Conservation (phyloP, 2,113 vertebrate species). For the Corydoras sp. region DNA sequence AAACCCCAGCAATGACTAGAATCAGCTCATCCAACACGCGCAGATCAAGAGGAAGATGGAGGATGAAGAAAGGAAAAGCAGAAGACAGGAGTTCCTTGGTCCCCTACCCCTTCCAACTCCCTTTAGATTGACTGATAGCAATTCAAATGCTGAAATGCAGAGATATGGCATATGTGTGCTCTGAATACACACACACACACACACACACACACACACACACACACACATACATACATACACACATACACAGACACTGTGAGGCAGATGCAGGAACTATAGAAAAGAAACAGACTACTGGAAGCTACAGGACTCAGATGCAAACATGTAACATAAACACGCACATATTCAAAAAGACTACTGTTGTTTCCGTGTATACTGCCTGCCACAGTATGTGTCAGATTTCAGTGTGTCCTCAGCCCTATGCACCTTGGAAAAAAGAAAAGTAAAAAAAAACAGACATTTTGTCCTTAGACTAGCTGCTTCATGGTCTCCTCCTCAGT, state of each 20-base stretch:
- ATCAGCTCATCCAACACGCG: constrained; percentile 42
- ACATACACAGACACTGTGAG: constrained; percentile 57
- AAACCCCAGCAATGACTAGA: constrained; percentile 53
- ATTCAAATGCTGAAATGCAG: constrained; percentile 11
- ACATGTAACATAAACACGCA: constrained; percentile 39
- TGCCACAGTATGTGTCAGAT: constrained; percentile 37
- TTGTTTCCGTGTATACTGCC: constrained; percentile 14
- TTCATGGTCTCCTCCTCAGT: constrained; percentile 57
- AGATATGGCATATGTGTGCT: background rate
- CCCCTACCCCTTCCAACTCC: constrained; percentile 52
- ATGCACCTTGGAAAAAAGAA: constrained; percentile 59
- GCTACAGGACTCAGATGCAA: constrained; percentile 24
- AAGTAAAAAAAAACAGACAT: constrained; percentile 46
- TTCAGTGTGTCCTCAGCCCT: constrained; percentile 56
- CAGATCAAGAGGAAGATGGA: constrained; percentile 35
- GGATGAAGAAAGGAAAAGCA: constrained; percentile 47
- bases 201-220: constrained; percentile 46
- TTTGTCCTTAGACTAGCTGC: constrained; percentile 60
- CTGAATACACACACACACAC: constrained; percentile 18
- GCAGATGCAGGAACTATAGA: constrained; percentile 42
- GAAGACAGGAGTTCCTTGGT: constrained; percentile 41
- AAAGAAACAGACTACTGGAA: constrained; percentile 41
- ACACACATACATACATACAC: constrained; percentile 48
- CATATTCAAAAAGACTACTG: constrained; percentile 26
- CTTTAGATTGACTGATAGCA: constrained; percentile 52